phyloP scores from a whole-genome alignment of 2,113 vertebrate genomes.

The Canis aureus region DNA sequence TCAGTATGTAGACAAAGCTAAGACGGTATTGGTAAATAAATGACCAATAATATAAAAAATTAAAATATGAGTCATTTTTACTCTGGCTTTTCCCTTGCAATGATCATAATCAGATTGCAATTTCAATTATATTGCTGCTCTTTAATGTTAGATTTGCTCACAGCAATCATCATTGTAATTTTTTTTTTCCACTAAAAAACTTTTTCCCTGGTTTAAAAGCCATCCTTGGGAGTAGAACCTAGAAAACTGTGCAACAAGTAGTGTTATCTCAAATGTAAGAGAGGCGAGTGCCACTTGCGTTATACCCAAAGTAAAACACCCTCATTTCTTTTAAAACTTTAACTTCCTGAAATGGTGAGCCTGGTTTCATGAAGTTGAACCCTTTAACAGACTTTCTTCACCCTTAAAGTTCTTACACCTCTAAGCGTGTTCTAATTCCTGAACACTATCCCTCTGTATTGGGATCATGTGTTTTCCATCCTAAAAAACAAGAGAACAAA shows the following conservation, averaged over 20 bases:
- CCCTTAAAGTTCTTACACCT: background rate
- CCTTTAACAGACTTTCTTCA: background rate
- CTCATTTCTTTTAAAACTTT: background rate
- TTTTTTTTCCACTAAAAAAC: background rate
- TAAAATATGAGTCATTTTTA: slow-evolving; percentile 6
- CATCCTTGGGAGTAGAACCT: background rate
- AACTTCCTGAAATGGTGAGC: background rate
- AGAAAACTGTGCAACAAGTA: background rate
- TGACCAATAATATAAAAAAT: background rate
- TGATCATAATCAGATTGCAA: background rate
- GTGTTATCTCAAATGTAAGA: background rate
- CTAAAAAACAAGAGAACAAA: background rate
- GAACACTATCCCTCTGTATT: background rate
- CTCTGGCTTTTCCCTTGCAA: background rate
- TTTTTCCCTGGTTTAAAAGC: background rate
- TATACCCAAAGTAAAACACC: background rate
- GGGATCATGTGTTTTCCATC: background rate
- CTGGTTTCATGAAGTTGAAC: background rate
- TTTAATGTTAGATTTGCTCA: background rate
- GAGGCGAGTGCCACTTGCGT: background rate
- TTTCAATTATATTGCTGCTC: background rate
- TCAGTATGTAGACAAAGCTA: background rate
- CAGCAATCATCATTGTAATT: background rate
- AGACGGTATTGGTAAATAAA: background rate
- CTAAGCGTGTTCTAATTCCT: background rate